These are phyloP conservation scores for Caenorhabditis sulstoni DNA, from an alignment of 2,888 invertebrate species.

Conservation along the genomic window DNA sequence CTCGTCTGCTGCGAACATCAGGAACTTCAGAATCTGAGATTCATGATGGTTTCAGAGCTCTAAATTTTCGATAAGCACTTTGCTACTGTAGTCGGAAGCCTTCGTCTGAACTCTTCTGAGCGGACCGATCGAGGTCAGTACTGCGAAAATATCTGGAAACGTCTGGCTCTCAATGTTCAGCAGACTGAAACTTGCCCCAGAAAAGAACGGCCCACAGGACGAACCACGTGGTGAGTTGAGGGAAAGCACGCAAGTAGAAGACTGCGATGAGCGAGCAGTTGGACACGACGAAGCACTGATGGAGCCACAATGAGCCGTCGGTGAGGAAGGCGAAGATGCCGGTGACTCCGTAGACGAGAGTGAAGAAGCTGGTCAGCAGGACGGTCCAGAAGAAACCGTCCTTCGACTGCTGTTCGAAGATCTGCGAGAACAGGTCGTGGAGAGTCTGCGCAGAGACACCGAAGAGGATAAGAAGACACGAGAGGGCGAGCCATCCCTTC, in stretches of 20 bases:
- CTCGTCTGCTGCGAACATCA: constrained; percentile 71
- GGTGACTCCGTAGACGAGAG: constrained; percentile 21
- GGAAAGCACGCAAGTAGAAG: constrained; percentile 71
- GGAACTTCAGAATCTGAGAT: constrained; percentile 63
- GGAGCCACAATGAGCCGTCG: constrained; percentile 55
- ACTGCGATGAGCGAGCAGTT: constrained; percentile 74
- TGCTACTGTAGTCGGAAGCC: constrained; percentile 73
- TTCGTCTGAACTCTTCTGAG: constrained; percentile 69
- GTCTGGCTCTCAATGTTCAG: background rate
- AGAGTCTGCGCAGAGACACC: constrained; percentile 67
- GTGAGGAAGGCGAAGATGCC: constrained; percentile 63
- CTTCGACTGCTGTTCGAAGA: constrained; percentile 28
- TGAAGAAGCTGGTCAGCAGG: constrained; percentile 11
- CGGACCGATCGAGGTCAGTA: constrained; percentile 72
- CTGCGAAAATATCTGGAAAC: constrained; percentile 72
- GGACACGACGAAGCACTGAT: constrained; percentile 70
- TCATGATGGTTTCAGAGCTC: too few species aligned
- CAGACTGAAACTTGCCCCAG: constrained; percentile 64
- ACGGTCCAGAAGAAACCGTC: constrained; percentile 14
- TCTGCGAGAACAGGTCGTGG: constrained; percentile 28
- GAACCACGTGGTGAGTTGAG: constrained; percentile 72
- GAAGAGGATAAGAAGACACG: constrained; percentile 71
- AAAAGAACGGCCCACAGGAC: constrained; percentile 66
- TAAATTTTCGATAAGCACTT: constrained; percentile 38
- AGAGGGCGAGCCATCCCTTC: constrained; percentile 67